These are phyloP conservation scores for Herminia tarsipennalis DNA, from an alignment of 2,888 invertebrate genomes.

Conservation along the genomic window DNA sequence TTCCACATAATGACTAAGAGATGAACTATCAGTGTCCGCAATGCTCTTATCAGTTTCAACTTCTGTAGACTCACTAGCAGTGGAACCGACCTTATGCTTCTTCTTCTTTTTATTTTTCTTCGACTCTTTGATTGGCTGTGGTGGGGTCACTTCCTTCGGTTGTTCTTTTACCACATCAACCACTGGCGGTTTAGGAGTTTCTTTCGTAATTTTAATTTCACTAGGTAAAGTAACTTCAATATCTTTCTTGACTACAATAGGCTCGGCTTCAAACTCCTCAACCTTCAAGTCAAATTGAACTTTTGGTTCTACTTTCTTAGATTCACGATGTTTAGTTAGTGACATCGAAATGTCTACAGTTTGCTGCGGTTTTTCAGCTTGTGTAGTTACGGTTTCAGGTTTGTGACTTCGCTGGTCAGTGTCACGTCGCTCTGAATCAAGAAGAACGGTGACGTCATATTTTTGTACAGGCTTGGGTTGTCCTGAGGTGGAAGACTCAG, in stretches of 20 bases:
- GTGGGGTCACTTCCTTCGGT: conserved; percentile 45
- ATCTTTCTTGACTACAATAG: conserved; percentile 69
- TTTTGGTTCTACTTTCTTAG: conserved; percentile 58
- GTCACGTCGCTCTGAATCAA: conserved; percentile 68
- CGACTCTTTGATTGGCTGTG: conserved; percentile 63
- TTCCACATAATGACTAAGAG: conserved; percentile 74
- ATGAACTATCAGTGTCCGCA: conserved; percentile 72
- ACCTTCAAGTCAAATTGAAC: conserved; percentile 67
- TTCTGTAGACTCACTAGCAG: conserved; percentile 57
- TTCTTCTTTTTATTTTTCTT: conserved; percentile 88
- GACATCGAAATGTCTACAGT: conserved; percentile 72
- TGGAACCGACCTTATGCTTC: conserved; percentile 83
- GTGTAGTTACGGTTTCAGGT: conserved; percentile 17
- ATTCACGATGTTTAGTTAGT: conserved; percentile 58
- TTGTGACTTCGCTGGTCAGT: conserved; percentile 52
- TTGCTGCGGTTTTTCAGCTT: conserved; percentile 47
- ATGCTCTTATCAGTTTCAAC: conserved; percentile 71
- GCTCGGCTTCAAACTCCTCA: conserved; percentile 59
- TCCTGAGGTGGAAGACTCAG: conserved; percentile 17
- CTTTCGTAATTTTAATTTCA: conserved; percentile 59
- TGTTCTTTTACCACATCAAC: conserved; percentile 63
- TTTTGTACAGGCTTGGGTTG: conserved; percentile 40
- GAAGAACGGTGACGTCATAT: conserved; percentile 56
- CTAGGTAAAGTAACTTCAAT: conserved; percentile 67
- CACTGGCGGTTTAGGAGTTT: conserved; percentile 42